Evolutionary conservation across 2,888 invertebrate genomes (phyloP).

Genomic region (Cerastis rubricosa): DNA sequence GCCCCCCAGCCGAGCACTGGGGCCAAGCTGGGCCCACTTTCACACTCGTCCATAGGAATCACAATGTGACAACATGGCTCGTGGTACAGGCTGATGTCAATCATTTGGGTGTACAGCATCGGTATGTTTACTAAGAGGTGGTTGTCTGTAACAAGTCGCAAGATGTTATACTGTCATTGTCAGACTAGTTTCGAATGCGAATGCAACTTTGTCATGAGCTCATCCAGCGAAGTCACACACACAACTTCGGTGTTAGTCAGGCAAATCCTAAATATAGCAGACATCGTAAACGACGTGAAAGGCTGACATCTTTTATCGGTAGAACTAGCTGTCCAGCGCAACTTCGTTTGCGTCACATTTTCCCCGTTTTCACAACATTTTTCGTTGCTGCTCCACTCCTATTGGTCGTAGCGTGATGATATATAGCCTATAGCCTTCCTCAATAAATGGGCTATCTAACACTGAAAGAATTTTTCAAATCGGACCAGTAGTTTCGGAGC

Average conservation of each 20-base stretch:
- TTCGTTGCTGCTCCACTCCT: too few relatives aligned
- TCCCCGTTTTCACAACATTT: too few relatives aligned
- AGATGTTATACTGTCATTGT: not conserved
- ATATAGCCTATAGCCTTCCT: too few relatives aligned
- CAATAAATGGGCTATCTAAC: too few relatives aligned
- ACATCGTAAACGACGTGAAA: not conserved
- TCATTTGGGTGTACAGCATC: constrained; percentile 95
- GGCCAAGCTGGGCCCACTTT: constrained; percentile 92
- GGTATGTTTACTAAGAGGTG: constrained; percentile 96
- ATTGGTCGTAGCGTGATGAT: too few relatives aligned
- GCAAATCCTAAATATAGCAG: not conserved
- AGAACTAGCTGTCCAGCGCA: too few relatives aligned
- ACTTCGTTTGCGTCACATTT: too few relatives aligned
- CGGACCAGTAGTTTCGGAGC: too few relatives aligned
- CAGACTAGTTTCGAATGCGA: not conserved
- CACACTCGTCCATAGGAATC: constrained; percentile 91
- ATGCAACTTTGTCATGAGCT: not conserved
- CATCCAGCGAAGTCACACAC: not conserved
- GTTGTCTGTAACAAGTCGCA: constrained; percentile 90
- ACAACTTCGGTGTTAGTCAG: not conserved
- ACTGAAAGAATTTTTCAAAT: too few relatives aligned
- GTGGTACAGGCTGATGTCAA: constrained; percentile 96
- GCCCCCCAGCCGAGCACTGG: constrained; percentile 91
- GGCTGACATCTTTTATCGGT: too few relatives aligned
- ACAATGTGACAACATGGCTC: constrained; percentile 96